A percentile compares a stretch with the other conserved stretches of the same genome.
These are phyloP conservation scores for Chlorodrepanis virens DNA, from an alignment of 2,113 vertebrate species.

Conservation along the genomic window DNA sequence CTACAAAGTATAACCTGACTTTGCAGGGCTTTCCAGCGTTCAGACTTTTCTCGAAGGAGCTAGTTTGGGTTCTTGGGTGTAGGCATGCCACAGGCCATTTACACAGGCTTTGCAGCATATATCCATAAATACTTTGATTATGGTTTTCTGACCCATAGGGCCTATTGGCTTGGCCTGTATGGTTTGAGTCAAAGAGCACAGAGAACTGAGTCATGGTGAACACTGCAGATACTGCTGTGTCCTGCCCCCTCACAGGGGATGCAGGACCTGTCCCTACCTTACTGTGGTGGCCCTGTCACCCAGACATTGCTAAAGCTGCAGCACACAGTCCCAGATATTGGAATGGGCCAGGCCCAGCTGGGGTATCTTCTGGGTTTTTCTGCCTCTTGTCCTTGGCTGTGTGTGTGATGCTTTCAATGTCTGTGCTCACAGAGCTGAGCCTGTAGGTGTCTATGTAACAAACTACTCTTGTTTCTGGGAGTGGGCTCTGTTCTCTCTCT, in stretches of 20 bases:
- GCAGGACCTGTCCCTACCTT: neutral
- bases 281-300: neutral
- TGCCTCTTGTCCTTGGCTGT: neutral
- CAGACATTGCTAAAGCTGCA: neutral
- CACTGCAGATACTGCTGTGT: accelerated
- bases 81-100: neutral
- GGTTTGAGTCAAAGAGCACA: neutral
- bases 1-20: neutral
- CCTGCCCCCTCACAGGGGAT: neutral
- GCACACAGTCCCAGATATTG: neutral
- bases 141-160: neutral
- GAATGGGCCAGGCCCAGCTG: neutral
- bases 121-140: neutral
- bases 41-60: neutral
- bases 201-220: neutral
- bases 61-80: neutral
- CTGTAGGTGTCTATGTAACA: neutral
- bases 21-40: neutral
- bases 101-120: neutral
- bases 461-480: accelerated
- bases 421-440: neutral
- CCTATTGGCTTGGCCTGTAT: neutral
- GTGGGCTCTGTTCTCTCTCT: neutral
- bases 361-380: neutral
- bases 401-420: neutral